Evolutionary conservation across 2,797 vertebrate species (phyloP), one percentile per base, ranked within the genome.

Genomic region (Acipenser transmontanus): DNA sequence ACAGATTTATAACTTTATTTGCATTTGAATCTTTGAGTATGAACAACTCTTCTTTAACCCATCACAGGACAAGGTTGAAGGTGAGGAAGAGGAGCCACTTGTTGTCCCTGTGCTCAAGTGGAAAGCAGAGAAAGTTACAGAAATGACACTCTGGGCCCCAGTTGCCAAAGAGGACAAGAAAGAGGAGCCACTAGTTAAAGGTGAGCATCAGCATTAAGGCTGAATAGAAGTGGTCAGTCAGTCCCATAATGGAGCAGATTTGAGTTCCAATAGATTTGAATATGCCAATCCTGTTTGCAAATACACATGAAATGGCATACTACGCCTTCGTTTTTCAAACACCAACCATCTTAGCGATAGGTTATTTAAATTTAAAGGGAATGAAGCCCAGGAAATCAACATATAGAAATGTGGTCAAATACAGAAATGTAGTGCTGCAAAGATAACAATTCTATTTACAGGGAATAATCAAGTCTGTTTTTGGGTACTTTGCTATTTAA

Each of bases 51-150:
- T 54, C 9, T 54, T 8, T n/a, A 54, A 9, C n/a, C 61, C 8
- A n/a, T 20, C 51, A 9, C 54, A 81, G 79, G 75, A 82, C 10
- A 70, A 47, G 59, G 67, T 47, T 56, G 80, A 84, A 14, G 68
- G 61, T 0, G 74, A 83, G 11, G 74, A 77, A 66, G 81, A 70
- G 0, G 75, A 81, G 20, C 1, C 67, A 17, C 13, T 65, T 50
- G 72, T 69, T 11, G 49, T 64, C 8, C 7, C 62, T 0, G 7
- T 59, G 47, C 68, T 82, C 49, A 82, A 76, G 62, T 90, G 88
- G 88, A 77, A 81, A 65, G 85, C 87, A 47, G 82, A 71, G 50
- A 50, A 20, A 61, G 9, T 88, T 65, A 78, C 71, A 0, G 64
- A 72, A 7, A 64, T 72, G 63, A 77, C 76, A 0, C 34, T 17